phyloP scores from a whole-genome alignment of 2,113 vertebrate genomes.

The Prunella himalayana region DNA sequence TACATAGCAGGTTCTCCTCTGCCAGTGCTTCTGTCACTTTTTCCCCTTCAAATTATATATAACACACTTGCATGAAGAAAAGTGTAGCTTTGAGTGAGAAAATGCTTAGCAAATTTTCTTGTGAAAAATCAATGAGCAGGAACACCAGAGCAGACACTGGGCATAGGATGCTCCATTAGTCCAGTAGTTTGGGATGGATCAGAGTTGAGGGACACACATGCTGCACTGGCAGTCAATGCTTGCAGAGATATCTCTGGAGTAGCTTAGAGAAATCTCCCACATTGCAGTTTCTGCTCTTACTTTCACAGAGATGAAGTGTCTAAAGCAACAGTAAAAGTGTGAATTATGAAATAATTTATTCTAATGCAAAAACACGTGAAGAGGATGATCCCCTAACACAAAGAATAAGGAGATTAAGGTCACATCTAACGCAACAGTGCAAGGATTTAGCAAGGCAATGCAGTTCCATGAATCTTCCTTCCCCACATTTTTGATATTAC shows the following conservation, averaged over 20 bases:
- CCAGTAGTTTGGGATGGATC: neutral
- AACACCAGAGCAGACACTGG: neutral
- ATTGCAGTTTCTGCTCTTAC: neutral
- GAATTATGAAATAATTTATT: neutral
- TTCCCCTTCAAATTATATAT: neutral
- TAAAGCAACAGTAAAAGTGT: neutral
- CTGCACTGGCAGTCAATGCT: neutral
- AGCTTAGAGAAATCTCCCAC: neutral
- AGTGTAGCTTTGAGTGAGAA: neutral
- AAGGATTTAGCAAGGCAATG: neutral
- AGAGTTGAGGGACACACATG: fast-evolving
- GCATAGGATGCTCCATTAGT: neutral
- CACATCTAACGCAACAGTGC: neutral
- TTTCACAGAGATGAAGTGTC: neutral
- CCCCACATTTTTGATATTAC: neutral
- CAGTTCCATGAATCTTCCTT: neutral
- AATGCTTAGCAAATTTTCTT: neutral
- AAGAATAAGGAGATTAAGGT: neutral
- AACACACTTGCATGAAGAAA: neutral
- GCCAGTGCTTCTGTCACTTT: neutral
- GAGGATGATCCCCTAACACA: neutral
- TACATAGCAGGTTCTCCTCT: neutral
- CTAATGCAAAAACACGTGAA: neutral
- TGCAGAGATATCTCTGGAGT: neutral
- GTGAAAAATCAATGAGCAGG: neutral